These are phyloP conservation scores for Phyllotreta cruciferae DNA, from an alignment of 2,888 invertebrate species.

Conservation along the genomic window DNA sequence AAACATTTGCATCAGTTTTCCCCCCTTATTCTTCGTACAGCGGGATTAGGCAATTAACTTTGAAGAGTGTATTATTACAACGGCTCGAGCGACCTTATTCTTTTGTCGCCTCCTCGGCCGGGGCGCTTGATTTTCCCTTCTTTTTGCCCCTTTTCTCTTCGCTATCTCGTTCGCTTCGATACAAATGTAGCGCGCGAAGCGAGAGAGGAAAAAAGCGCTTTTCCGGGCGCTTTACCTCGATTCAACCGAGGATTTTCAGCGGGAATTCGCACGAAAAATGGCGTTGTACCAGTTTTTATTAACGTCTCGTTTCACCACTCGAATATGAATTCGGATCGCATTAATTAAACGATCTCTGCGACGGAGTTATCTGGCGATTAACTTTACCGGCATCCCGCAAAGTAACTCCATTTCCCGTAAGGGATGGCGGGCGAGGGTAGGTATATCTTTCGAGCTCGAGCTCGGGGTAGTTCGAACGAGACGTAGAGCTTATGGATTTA, in stretches of 20 bases:
- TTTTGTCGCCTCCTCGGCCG: slow-evolving; percentile 24
- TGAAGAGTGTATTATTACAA: slow-evolving; percentile 31
- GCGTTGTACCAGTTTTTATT: too few species aligned
- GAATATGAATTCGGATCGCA: too few species aligned
- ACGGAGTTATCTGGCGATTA: not conserved
- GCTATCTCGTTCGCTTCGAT: not conserved
- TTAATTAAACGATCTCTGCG: not conserved
- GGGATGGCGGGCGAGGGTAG: slow-evolving; percentile 1
- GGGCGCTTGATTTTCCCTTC: slow-evolving; percentile 18
- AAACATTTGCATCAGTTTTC: slow-evolving; percentile 32
- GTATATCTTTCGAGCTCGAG: slow-evolving; percentile 21
- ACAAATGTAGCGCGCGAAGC: slow-evolving; percentile 1
- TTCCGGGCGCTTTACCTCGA: not conserved
- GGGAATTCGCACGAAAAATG: too few species aligned
- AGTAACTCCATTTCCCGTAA: slow-evolving; percentile 15
- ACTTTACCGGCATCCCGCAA: slow-evolving; percentile 10
- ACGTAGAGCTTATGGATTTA: slow-evolving; percentile 28
- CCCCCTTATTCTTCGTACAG: slow-evolving; percentile 17
- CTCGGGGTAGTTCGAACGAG: not conserved
- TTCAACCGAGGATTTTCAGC: too few species aligned
- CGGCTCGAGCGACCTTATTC: slow-evolving; percentile 26
- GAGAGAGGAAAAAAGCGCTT: slow-evolving; percentile 3
- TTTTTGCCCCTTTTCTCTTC: slow-evolving; percentile 23
- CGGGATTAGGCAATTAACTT: slow-evolving; percentile 30
- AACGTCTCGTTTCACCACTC: too few species aligned